These are phyloP conservation scores for Odocoileus hemionus DNA, from an alignment of 2,113 vertebrate species.

Conservation along the genomic window DNA sequence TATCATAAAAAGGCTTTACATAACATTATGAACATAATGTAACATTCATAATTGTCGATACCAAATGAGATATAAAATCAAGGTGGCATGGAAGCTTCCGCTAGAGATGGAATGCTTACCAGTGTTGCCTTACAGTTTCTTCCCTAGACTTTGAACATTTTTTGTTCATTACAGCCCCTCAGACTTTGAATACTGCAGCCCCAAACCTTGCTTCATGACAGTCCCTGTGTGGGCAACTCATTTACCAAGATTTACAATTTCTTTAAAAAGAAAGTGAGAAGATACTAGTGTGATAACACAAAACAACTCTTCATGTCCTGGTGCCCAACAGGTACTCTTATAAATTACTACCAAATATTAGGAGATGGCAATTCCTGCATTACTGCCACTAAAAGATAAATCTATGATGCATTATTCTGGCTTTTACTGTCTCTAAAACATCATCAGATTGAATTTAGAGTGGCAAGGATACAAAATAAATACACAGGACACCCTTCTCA, in stretches of 20 bases:
- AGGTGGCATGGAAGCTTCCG: background rate
- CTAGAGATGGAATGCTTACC: background rate
- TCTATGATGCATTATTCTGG: constrained; percentile 36
- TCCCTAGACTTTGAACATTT: constrained; percentile 41
- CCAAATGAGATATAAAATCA: background rate
- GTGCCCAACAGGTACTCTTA: background rate
- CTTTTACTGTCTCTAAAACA: constrained; percentile 63
- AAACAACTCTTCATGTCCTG: background rate
- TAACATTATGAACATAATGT: background rate
- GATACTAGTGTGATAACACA: constrained; percentile 38
- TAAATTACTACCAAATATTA: constrained; percentile 58
- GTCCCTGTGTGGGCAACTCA: background rate
- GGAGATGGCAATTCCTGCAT: background rate
- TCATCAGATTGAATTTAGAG: constrained; percentile 66
- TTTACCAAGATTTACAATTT: background rate
- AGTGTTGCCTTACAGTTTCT: background rate
- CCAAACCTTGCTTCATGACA: background rate
- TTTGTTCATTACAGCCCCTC: background rate
- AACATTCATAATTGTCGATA: background rate
- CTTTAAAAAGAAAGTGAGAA: background rate
- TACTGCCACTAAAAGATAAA: constrained; percentile 39
- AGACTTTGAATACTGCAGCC: background rate
- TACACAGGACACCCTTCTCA: background rate
- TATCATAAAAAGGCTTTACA: background rate
- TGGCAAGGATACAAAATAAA: constrained; percentile 59